Evolutionary conservation across 1,140 invertebrate species (phyloP).

Genomic region (Phymorhynchus buccinoides): DNA sequence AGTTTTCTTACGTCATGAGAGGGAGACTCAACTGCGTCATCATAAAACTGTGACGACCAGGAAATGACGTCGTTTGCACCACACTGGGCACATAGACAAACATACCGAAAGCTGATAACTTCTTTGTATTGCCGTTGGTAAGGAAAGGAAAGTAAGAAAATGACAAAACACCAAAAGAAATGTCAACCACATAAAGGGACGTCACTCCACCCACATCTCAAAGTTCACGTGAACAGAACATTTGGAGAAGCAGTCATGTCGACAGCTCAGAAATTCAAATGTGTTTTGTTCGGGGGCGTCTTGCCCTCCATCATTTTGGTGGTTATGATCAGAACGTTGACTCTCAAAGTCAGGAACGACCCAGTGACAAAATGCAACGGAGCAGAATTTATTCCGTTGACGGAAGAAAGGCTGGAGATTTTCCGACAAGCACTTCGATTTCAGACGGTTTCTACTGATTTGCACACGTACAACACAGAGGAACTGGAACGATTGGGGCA

Average conservation of each 20-base stretch:
- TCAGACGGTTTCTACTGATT: conserved; percentile 54
- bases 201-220: neutral
- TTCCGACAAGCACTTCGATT: conserved; percentile 59
- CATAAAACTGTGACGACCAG: no score
- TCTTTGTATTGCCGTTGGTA: no score
- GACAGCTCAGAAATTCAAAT: neutral
- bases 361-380: conserved; percentile 50
- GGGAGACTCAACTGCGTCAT: no score
- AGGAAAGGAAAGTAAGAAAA: no score
- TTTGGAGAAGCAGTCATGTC: neutral
- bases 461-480: conserved; percentile 49
- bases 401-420: conserved; percentile 47
- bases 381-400: conserved; percentile 57
- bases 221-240: neutral
- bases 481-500: conserved; percentile 53
- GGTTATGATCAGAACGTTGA: conserved; percentile 57
- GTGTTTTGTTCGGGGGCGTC: neutral
- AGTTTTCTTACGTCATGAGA: no score
- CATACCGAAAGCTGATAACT: no score
- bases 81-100: no score
- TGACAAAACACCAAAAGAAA: neutral
- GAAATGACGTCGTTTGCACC: no score
- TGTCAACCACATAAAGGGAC: neutral
- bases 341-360: conserved; percentile 47
- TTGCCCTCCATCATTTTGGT: conserved; percentile 43